Evolutionary conservation across 1,140 invertebrate species (phyloP), one percentile per base, ranked within the genome.

Genomic region (Drosophila grimshawi): DNA sequence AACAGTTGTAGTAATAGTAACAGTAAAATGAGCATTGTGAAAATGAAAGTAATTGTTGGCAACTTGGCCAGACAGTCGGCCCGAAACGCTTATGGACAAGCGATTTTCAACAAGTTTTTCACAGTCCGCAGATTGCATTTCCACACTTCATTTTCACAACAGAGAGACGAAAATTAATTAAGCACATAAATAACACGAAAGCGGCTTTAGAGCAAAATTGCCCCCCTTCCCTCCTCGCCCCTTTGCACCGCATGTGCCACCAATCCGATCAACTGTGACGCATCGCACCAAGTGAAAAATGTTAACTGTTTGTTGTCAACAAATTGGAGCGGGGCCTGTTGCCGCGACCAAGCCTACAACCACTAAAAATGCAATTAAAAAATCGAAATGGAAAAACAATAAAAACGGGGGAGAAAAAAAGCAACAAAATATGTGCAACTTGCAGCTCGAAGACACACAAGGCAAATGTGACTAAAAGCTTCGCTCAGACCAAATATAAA

Each of bases 321-420:
- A 86, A 86, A 86, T 86, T 86, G 80, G 82, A 86, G 83, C 83
- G 49, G 41, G 19, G 53, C 39, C 63, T 29, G 55, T 5, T 33
- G 35, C 37, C 32, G 57, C 65, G 68, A 77, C 81, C 81, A 88
- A 88, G 82, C 83, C 83, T 71, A 81, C 63, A 59, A 76, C 62
- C 76, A 63, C 75, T 82, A 73, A 82, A 86, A 86, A 86, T 86
- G 83, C 82, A 86, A 86, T 86, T 86, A 88, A 88, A 79, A 81
- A 86, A 71, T 62, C 52, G 53, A 74, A 74, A 56, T 76, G 65
- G 78, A 81, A 86, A 80, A 55, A 86, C 81, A 85, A 85, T 86
- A 81, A 86, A 83, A 85, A 43, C 39, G 1, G 65, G 5, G 43
- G 30, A 51, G 41, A 57, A 59, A 52, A 46, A 70, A 27, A 56